Conservation (phyloP, 2,113 vertebrate species). For the Physeter macrocephalus region DNA sequence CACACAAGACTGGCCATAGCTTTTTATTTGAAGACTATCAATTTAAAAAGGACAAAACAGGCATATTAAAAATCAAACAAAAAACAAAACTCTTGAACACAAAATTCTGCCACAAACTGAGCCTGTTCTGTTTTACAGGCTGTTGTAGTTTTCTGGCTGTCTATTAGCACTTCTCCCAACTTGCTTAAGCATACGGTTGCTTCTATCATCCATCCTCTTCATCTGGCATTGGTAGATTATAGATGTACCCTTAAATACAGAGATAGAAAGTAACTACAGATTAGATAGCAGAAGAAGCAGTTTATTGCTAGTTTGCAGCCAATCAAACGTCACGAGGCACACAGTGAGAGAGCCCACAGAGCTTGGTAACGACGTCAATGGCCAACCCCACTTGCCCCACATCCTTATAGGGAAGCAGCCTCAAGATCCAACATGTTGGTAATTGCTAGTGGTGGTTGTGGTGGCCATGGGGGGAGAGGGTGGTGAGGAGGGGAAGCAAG, state of each 20-base stretch:
- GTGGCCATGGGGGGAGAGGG: not conserved
- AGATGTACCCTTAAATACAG: not conserved
- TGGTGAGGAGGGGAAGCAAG: not conserved
- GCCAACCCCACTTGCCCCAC: not conserved
- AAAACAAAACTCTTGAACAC: not conserved
- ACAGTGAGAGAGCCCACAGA: not conserved
- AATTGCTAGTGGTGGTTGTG: not conserved
- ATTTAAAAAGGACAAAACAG: not conserved
- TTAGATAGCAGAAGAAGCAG: not conserved
- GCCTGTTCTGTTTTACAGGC: not conserved
- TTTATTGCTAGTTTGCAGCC: not conserved
- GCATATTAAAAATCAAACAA: not conserved
- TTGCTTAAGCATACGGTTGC: not conserved
- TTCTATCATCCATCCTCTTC: not conserved
- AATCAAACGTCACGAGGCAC: not conserved
- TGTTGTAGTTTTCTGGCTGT: not conserved
- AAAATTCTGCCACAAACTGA: not conserved
- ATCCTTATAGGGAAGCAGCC: constrained; percentile 8
- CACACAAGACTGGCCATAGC: not conserved
- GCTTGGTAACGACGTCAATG: not conserved
- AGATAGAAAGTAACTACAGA: not conserved
- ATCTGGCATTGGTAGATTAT: not conserved
- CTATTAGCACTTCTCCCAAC: not conserved
- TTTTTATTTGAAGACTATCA: not conserved
- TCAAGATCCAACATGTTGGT: not conserved